Percentiles rank a stretch among this genome's conserved stretches.
phyloP scores from a whole-genome alignment of 2,113 vertebrate genomes.

The Tricholaema leucomelas region DNA sequence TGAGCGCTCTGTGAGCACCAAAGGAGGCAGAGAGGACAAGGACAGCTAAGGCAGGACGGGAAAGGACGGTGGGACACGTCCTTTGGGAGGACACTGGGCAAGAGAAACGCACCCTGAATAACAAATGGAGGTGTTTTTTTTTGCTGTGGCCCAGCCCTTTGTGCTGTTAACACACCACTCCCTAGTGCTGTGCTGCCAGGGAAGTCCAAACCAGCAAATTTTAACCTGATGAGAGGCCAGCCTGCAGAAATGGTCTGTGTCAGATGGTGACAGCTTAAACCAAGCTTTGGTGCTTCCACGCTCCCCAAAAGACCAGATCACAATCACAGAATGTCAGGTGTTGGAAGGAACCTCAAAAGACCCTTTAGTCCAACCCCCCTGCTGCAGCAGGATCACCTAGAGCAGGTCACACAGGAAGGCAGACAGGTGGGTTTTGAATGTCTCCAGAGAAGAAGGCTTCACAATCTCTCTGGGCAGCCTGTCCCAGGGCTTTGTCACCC shows the following conservation, averaged over 20 bases:
- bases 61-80: accelerated
- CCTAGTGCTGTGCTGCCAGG: not conserved
- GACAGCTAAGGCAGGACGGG: not conserved
- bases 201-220: not conserved
- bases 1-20: accelerated
- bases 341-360: no score
- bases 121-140: not conserved
- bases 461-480: no score
- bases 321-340: no score
- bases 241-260: not conserved
- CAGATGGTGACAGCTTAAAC: not conserved
- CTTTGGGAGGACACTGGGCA: not conserved
- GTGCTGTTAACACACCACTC: not conserved
- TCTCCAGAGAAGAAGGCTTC: no score
- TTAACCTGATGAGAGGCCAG: not conserved
- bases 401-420: no score
- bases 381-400: no score
- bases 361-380: no score
- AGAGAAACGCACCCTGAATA: not conserved
- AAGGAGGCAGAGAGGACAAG: not conserved
- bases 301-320: not conserved
- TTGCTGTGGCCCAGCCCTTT: not conserved
- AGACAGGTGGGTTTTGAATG: no score
- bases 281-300: not conserved
- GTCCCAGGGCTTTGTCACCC: no score